A percentile compares a stretch with the other conserved stretches of the same genome.
Conservation (phyloP, 1,140 invertebrate genomes). For the Ips typographus region DNA sequence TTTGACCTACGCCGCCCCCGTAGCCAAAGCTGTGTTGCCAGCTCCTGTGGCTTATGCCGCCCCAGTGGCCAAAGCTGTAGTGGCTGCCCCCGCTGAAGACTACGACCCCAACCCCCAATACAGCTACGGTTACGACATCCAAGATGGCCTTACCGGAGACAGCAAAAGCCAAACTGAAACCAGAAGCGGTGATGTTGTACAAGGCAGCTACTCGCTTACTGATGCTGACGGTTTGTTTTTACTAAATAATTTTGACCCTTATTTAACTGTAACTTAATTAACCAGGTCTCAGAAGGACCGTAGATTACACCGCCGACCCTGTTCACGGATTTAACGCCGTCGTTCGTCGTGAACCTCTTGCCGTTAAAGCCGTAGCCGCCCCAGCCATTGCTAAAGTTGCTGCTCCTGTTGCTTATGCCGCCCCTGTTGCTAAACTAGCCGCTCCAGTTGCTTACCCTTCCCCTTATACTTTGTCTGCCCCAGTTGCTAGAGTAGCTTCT, state of each 20-base stretch:
- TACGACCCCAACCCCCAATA: constrained; percentile 58
- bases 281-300: constrained; percentile 59
- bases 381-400: constrained; percentile 41
- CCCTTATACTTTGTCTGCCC: constrained; percentile 16
- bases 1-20: constrained; percentile 31
- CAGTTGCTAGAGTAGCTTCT: constrained; percentile 16
- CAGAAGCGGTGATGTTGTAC: constrained; percentile 63
- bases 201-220: constrained; percentile 64
- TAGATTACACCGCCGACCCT: constrained; percentile 66
- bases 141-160: constrained; percentile 54
- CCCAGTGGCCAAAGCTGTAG: constrained; percentile 51
- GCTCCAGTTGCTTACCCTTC: constrained; percentile 28
- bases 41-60: constrained; percentile 23
- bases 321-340: constrained; percentile 57
- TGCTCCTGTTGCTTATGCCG: constrained; percentile 47
- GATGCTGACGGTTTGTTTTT: constrained; percentile 59
- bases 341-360: constrained; percentile 56
- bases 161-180: constrained; percentile 55
- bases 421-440: constrained; percentile 40
- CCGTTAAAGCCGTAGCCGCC: constrained; percentile 45
- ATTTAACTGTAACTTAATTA: too few relatives aligned
- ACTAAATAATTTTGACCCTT: too few relatives aligned
- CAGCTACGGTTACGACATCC: constrained; percentile 55
- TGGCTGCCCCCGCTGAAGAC: constrained; percentile 42
- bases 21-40: constrained; percentile 15